Evolutionary conservation across 1,140 invertebrate genomes (phyloP).

Genomic region (Macrobrachium nipponense): DNA sequence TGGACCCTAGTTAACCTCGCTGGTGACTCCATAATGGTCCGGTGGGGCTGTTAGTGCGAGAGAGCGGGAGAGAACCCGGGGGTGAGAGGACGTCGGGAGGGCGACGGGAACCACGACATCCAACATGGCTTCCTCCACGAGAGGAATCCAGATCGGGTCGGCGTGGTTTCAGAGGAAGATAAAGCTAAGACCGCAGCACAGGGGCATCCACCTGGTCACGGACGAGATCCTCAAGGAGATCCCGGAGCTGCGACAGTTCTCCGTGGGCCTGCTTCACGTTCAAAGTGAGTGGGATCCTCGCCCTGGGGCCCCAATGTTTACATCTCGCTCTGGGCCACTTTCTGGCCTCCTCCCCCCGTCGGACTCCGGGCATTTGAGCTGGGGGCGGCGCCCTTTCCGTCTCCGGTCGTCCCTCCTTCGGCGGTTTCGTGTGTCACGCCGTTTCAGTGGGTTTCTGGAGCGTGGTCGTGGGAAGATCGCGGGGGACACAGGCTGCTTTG

Average conservation of each 20-base stretch:
- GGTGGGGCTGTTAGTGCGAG: not conserved
- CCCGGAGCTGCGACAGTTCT: constrained; percentile 91
- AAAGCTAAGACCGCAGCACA: constrained; percentile 91
- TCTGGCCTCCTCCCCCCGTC: not conserved
- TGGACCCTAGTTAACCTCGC: no score
- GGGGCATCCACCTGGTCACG: constrained; percentile 94
- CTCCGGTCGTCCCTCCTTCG: no score
- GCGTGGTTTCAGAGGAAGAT: constrained; percentile 98
- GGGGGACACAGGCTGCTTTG: no score
- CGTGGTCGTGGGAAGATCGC: no score
- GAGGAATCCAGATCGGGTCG: constrained; percentile 89
- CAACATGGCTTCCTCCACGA: constrained; percentile 85
- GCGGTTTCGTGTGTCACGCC: no score
- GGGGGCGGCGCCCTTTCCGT: no score
- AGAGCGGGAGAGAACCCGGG: not conserved
- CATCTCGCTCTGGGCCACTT: not conserved
- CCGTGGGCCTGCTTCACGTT: constrained; percentile 93
- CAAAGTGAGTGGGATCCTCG: constrained; percentile 82
- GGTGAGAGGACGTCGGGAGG: constrained; percentile 11
- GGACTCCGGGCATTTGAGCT: no score
- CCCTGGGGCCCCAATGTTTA: constrained; percentile 28
- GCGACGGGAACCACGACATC: constrained; percentile 60
- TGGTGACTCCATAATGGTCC: not conserved
- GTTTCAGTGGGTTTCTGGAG: no score
- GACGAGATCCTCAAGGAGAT: constrained; percentile 94